Evolutionary conservation across 2,888 invertebrate genomes (phyloP).

Genomic region (Drosophila incognita): DNA sequence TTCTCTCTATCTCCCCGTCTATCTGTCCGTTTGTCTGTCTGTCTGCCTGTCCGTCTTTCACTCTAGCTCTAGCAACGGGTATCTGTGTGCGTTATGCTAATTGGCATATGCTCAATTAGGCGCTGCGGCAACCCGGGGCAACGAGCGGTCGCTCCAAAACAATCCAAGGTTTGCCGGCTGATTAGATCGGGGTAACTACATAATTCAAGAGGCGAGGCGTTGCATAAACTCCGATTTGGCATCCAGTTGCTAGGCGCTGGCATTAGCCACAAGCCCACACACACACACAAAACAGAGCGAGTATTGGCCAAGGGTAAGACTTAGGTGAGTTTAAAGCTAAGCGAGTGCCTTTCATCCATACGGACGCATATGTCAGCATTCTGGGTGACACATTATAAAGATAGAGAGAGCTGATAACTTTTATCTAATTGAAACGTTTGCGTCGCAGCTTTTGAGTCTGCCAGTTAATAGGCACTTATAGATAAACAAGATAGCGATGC

Average conservation of each 20-base stretch:
- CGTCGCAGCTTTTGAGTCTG: background rate
- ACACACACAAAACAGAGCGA: background rate
- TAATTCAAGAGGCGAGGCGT: constrained; percentile 55
- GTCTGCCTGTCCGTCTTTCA: background rate
- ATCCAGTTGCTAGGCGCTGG: constrained; percentile 66
- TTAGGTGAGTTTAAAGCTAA: constrained; percentile 7
- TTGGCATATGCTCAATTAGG: constrained; percentile 80
- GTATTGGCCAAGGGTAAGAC: constrained; percentile 17
- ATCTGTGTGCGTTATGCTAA: constrained; percentile 61
- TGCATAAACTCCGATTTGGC: constrained; percentile 48
- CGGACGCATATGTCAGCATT: constrained; percentile 62
- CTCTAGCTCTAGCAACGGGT: background rate
- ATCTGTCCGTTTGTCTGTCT: too few relatives aligned
- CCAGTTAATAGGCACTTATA: background rate
- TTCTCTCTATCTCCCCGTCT: background rate
- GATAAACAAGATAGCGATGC: background rate
- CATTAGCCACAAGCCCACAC: constrained; percentile 46
- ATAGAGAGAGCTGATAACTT: constrained; percentile 18
- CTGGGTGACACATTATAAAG: constrained; percentile 15
- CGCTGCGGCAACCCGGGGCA: constrained; percentile 54
- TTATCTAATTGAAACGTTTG: constrained; percentile 24
- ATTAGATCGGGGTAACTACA: constrained; percentile 74
- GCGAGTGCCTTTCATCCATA: constrained; percentile 14
- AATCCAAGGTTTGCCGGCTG: constrained; percentile 59
- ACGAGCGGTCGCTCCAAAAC: constrained; percentile 34